A percentile compares a stretch with the other conserved stretches of the same genome.
phyloP scores from a whole-genome alignment of 2,797 vertebrate genomes.

The Scleropages formosus region DNA sequence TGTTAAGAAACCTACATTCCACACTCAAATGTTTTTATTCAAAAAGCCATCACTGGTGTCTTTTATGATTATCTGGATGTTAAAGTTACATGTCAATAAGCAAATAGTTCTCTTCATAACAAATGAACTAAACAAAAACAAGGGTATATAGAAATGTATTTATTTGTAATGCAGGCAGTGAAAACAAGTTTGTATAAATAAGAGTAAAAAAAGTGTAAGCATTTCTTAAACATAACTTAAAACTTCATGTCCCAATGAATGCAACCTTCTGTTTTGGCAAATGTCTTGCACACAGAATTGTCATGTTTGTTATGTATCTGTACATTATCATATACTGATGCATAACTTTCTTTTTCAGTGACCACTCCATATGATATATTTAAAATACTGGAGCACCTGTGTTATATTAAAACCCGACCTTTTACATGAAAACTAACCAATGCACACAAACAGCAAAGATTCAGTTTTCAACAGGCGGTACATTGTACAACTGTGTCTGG shows the following conservation, averaged over 20 bases:
- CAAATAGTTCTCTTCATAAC: not conserved
- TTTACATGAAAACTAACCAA: conserved; percentile 52
- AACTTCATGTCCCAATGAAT: conserved; percentile 35
- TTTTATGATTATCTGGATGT: not conserved
- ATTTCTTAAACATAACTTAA: conserved; percentile 26
- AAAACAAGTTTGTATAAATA: conserved; percentile 27
- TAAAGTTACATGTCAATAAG: not conserved
- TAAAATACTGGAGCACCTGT: conserved; percentile 66
- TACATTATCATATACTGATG: conserved; percentile 68
- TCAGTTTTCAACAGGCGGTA: conserved; percentile 56
- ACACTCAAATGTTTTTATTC: not conserved
- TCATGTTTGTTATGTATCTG: conserved; percentile 47
- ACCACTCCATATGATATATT: conserved; percentile 33
- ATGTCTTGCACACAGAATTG: conserved; percentile 72
- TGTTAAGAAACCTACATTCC: no score
- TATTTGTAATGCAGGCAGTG: conserved; percentile 48
- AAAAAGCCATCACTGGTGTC: not conserved
- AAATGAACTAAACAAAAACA: not conserved
- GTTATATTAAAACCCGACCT: conserved; percentile 57
- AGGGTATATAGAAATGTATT: conserved; percentile 48
- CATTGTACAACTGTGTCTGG: conserved; percentile 66
- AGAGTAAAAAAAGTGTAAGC: conserved; percentile 42
- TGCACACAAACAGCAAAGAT: conserved; percentile 63
- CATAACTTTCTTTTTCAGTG: conserved; percentile 48
- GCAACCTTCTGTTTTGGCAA: conserved; percentile 63